phyloP scores from a whole-genome alignment of 2,113 vertebrate genomes.

The Candoia aspera region DNA sequence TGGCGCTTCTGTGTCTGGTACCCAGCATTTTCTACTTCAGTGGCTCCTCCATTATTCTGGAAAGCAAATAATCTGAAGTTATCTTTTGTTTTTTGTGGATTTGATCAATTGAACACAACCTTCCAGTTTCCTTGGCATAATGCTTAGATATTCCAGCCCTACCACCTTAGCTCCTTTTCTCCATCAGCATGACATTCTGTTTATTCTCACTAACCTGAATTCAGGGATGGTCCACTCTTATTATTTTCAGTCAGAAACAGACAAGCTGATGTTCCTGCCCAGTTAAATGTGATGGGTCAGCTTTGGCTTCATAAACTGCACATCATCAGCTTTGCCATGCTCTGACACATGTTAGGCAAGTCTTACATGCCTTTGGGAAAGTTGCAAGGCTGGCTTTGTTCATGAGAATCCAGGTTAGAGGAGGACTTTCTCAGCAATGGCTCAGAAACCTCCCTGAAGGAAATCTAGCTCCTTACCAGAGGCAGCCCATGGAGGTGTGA shows the following conservation, averaged over 20 bases:
- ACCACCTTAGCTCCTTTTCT: background rate
- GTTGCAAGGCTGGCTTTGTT: slow-evolving; percentile 38
- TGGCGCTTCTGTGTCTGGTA: background rate
- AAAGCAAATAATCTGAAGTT: background rate
- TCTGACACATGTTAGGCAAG: slow-evolving; percentile 41
- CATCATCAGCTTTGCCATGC: slow-evolving; percentile 27
- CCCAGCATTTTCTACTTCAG: too few species aligned
- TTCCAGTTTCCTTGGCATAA: background rate
- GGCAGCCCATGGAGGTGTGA: slow-evolving; percentile 36
- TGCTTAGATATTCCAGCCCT: background rate
- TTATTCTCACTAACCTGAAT: background rate
- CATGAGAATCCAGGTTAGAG: slow-evolving; percentile 39
- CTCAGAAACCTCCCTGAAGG: slow-evolving; percentile 22
- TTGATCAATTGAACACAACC: background rate
- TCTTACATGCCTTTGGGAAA: slow-evolving; percentile 45
- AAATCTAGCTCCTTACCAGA: slow-evolving; percentile 50
- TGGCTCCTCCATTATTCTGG: background rate
- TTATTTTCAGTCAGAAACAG: background rate
- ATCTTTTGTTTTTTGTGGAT: background rate
- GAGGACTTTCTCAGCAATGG: slow-evolving; percentile 58
- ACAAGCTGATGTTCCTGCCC: background rate
- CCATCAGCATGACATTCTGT: rapidly evolving
- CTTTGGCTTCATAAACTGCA: slow-evolving; percentile 30
- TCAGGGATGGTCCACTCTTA: background rate
- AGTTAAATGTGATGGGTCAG: background rate